phyloP scores from a whole-genome alignment of 2,113 vertebrate genomes.

The Erpornis zantholeuca region DNA sequence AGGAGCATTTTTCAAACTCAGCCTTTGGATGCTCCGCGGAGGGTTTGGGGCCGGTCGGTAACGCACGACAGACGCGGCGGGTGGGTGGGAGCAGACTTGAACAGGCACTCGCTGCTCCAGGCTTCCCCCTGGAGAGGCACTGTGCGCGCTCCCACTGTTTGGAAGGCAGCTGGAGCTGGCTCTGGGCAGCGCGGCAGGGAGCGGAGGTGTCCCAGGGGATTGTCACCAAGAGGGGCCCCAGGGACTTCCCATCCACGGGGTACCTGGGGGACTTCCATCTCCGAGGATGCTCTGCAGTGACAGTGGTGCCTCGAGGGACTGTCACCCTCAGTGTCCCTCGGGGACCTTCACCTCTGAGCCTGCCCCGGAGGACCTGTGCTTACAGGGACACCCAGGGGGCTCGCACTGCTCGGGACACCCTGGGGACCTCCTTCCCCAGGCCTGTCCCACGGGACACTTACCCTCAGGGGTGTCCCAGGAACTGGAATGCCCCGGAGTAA shows the following conservation, averaged over 20 bases:
- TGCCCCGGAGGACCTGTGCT: background rate
- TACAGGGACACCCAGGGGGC: background rate
- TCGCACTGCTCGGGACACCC: background rate
- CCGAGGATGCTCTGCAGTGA: background rate
- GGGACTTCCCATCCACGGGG: background rate
- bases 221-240: background rate
- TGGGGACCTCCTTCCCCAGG: background rate
- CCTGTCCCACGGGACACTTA: background rate
- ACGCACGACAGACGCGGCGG: background rate
- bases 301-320: background rate
- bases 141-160: accelerated
- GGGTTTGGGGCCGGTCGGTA: background rate
- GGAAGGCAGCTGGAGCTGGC: background rate
- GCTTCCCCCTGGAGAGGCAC: background rate
- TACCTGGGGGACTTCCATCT: background rate
- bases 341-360: background rate
- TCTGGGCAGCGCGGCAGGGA: background rate
- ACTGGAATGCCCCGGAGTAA: background rate
- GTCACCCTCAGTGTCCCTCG: background rate
- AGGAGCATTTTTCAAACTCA: conserved; percentile 52
- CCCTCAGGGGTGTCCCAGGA: no score
- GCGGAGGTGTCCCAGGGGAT: background rate
- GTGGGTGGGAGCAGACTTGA: background rate
- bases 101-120: background rate
- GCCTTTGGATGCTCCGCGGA: background rate